Base-by-base conservation (phyloP, 1,140 invertebrate genomes). In the Lordiphosa collinella region DNA sequence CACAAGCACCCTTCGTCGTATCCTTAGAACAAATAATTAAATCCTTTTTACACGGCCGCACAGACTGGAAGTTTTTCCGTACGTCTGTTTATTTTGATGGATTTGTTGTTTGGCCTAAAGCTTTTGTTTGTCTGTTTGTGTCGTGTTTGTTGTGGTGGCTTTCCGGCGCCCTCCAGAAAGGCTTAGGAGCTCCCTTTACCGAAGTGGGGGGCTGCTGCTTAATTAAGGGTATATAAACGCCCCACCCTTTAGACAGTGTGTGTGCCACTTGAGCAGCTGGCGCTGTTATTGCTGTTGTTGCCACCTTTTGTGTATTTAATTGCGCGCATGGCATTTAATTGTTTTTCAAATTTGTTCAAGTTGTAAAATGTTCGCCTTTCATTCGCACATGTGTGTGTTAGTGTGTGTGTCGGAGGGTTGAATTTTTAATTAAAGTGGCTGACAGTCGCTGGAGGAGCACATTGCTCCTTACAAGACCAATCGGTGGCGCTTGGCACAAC, bases 21-120 rank as follows among this genome's bases (percentile, higher is more conserved):
- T 87, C 84, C 84, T 79, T 84, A 86, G 54, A 87, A 63, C 84
- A 87, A 87, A 87, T 87, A 87, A 87, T 87, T 87, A 87, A 87
- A 86, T 87, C 84, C 84, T 87, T 87, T 87, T 74, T 86, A 73
- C 72, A 79, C 76, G 71, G 76, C 64, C 71, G 66, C 74, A 70
- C 65, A 53, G 55, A 48, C 58, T 50, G 44, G 51, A 76, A 60
- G 65, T 79, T 68, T 72, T 48, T 50, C 40, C 47, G 50, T 16
- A 34, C 44, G 68, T 73, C 64, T 80, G 72, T 86, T 80, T 86
- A 60, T 86, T 86, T 86, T 86, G 82, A 86, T 86, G 82, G 82
- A 86, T 86, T 86, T 86, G 72, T 71, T 63, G 50, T 65, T 69
- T 59, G 59, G 41, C 41, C 25, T 44, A 44, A 13, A 44, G 41